Evolutionary conservation across 1,140 invertebrate genomes (phyloP), one percentile per base, ranked within the genome.

Genomic region (Meteorus sp.): DNA sequence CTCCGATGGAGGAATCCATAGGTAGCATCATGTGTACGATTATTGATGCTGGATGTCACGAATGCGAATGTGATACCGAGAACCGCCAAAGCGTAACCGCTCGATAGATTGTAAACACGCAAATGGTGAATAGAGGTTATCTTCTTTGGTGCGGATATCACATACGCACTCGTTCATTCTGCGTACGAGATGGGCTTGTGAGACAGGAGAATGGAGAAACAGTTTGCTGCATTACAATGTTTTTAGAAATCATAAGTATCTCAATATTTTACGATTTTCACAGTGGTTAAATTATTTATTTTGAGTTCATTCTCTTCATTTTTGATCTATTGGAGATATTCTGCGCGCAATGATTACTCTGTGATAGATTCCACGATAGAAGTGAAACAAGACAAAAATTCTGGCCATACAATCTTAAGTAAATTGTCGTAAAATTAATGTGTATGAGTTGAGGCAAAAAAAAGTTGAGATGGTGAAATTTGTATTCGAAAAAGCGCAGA

Each of bases 61-160:
- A 39, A 39, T 7, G 35, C 35, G 35, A 39, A 39, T 39, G 17
- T 39, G 35, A 39, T n/a, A n/a, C n/a, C n/a, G n/a, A 11, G 54
- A 54, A 48, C 51, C 44, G 53, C 41, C 44, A 29, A 44, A 48
- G 50, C 59, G 45, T 59, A 56, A 55, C 53, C 52, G 44, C 45
- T 61, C 72, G 72, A 77, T 69, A 70, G 72, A 73, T 75, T 72
- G 68, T 71, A 69, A 75, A 66, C 69, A 66, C 69, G 64, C 62
- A 60, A 50, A 63, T 55, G 41, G 60, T 65, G 64, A 65, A 56
- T 44, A 37, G 64, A 59, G 74, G 74, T 77, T 77, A 76, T 77
- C 75, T 59, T 44, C n/a, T n/a, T n/a, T n/a, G n/a, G n/a, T n/a
- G n/a, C n/a, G n/a, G n/a, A n/a, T n/a, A n/a, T n/a, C n/a, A 19